These are phyloP conservation scores for Thymelicus sylvestris DNA, from an alignment of 2,888 invertebrate genomes.

Conservation along the genomic window DNA sequence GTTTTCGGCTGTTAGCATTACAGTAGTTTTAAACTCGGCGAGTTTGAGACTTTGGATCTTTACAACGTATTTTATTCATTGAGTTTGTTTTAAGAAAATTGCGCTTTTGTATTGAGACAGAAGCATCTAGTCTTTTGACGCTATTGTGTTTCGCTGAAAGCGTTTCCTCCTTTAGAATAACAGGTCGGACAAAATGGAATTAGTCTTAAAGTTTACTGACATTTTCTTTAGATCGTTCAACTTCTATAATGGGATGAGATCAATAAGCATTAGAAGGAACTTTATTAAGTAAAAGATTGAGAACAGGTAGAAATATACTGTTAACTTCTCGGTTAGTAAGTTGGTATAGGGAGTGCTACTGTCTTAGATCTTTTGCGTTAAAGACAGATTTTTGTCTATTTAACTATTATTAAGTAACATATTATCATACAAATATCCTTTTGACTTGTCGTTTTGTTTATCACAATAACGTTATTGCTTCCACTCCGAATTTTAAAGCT, in stretches of 20 bases:
- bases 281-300: too few species aligned
- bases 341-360: neutral
- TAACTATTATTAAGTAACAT: too few species aligned
- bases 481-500: too few species aligned
- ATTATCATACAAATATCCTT: too few species aligned
- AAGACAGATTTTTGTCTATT: too few species aligned
- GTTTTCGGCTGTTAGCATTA: constrained; percentile 37
- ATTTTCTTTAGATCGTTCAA: constrained; percentile 13
- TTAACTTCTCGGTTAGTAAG: too few species aligned
- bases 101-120: constrained; percentile 19
- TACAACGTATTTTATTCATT: constrained; percentile 31
- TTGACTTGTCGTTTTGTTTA: too few species aligned
- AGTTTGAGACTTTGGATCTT: constrained; percentile 16
- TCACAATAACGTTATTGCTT: too few species aligned
- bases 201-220: constrained; percentile 10
- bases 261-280: neutral
- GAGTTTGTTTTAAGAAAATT: constrained; percentile 30
- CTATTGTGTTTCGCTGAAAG: constrained; percentile 20
- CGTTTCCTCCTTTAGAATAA: constrained; percentile 19
- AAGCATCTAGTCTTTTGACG: constrained; percentile 8
- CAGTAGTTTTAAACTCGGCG: constrained; percentile 37
- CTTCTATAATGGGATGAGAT: neutral
- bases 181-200: constrained; percentile 18
- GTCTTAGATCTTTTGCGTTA: too few species aligned
- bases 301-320: too few species aligned